phyloP scores from a whole-genome alignment of 2,113 vertebrate genomes.

The Macquaria ambigua region DNA sequence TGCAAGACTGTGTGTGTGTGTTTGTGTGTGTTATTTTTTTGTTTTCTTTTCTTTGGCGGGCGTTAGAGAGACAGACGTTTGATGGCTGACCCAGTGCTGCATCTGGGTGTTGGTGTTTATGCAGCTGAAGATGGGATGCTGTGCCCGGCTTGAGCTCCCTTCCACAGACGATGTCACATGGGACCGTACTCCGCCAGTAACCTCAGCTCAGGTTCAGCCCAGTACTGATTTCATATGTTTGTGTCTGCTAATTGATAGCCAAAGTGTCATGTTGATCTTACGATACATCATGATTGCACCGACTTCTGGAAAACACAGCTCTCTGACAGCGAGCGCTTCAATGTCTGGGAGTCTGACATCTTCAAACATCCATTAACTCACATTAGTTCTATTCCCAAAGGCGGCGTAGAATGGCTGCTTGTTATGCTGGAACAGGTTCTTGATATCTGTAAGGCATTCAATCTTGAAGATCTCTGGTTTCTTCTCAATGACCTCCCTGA shows the following conservation, averaged over 20 bases:
- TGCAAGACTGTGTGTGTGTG: conserved; percentile 11
- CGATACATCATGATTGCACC: conserved; percentile 26
- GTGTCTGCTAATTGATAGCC: conserved; percentile 53
- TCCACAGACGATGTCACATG: conserved; percentile 53
- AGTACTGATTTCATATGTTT: conserved; percentile 58
- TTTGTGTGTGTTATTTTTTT: conserved; percentile 26
- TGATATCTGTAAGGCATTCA: conserved; percentile 98
- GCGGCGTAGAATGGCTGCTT: conserved; percentile 97
- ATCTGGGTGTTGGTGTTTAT: conserved; percentile 69
- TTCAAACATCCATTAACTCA: conserved; percentile 76
- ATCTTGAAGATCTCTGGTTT: conserved; percentile 99
- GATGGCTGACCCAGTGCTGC: conserved; percentile 25
- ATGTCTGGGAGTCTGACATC: conserved; percentile 53
- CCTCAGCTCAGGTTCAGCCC: conserved; percentile 67
- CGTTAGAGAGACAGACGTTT: not conserved
- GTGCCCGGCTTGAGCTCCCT: conserved; percentile 58
- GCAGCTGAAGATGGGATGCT: conserved; percentile 73
- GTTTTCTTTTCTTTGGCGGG: conserved; percentile 50
- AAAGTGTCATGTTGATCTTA: conserved; percentile 30
- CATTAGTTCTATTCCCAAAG: conserved; percentile 97
- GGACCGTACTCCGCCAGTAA: conserved; percentile 35
- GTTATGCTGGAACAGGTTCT: conserved; percentile 93
- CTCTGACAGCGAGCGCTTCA: conserved; percentile 27
- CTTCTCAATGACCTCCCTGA: conserved; percentile 99
- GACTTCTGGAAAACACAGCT: conserved; percentile 36